A percentile compares a stretch with the other conserved stretches of the same genome.
Evolutionary conservation across 2,888 invertebrate species (phyloP).

Genomic region (Noctua pronuba): DNA sequence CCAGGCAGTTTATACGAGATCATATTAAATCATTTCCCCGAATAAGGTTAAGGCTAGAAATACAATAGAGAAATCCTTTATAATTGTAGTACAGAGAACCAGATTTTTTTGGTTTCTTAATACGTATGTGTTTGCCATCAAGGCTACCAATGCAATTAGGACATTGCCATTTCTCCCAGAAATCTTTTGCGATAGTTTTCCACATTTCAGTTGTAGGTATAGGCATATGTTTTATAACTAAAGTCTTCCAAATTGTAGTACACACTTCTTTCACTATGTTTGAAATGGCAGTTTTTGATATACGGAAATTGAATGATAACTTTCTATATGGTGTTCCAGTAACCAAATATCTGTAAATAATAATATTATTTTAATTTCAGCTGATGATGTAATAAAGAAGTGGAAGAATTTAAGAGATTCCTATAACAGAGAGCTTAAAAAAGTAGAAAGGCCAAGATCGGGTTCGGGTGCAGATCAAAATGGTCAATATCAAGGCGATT

Average conservation of each 20-base stretch:
- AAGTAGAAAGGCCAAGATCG: slow-evolving; percentile 37
- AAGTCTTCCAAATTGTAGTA: slow-evolving; percentile 19
- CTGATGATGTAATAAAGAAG: slow-evolving; percentile 36
- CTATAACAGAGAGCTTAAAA: slow-evolving; percentile 36
- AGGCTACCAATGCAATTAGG: too few species aligned
- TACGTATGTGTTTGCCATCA: too few species aligned
- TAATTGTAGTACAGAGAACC: too few species aligned
- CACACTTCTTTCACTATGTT: slow-evolving; percentile 34
- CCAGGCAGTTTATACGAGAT: too few species aligned
- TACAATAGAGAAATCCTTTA: too few species aligned
- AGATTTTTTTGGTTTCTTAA: too few species aligned
- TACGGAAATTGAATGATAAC: slow-evolving; percentile 37
- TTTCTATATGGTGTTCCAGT: slow-evolving; percentile 37
- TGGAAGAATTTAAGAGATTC: slow-evolving; percentile 46
- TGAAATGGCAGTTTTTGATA: slow-evolving; percentile 35
- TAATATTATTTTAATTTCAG: slow-evolving; percentile 42
- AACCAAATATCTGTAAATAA: slow-evolving; percentile 40
- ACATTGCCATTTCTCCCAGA: too few species aligned
- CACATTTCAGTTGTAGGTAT: too few species aligned
- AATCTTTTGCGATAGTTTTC: too few species aligned
- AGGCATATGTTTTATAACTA: too few species aligned
- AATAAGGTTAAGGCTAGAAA: too few species aligned
- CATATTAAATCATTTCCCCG: too few species aligned
- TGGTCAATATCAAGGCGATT: slow-evolving; percentile 39
- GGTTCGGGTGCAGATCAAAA: slow-evolving; percentile 35